These are phyloP conservation scores for Alentia gelatinosa DNA, from an alignment of 2,888 invertebrate genomes.

Conservation along the genomic window DNA sequence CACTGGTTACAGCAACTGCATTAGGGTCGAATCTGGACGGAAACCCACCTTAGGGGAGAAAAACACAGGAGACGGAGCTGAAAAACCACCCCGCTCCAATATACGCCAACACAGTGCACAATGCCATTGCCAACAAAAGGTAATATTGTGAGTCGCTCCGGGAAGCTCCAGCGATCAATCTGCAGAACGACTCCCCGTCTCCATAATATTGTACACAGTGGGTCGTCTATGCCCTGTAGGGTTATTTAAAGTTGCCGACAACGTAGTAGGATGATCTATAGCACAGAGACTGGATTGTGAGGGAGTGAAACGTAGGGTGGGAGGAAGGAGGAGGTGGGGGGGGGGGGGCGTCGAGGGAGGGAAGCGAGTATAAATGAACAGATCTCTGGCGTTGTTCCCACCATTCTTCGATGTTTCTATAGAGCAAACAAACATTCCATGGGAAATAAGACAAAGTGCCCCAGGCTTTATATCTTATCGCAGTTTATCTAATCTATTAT, in stretches of 20 bases:
- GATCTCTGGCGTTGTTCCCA: not conserved
- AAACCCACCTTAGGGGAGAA: too few species aligned
- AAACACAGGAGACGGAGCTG: too few species aligned
- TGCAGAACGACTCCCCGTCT: not conserved
- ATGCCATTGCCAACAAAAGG: not conserved
- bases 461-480: too few species aligned
- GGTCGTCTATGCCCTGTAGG: not conserved
- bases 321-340: not conserved
- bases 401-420: too few species aligned
- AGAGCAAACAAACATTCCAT: too few species aligned
- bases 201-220: not conserved
- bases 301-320: not conserved
- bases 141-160: not conserved
- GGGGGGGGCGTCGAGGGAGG: not conserved
- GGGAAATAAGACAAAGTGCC: too few species aligned
- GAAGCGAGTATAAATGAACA: not conserved
- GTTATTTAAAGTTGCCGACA: not conserved
- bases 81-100: too few species aligned
- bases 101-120: not conserved
- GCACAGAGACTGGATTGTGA: not conserved
- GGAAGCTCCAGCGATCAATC: not conserved
- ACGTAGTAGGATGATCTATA: not conserved
- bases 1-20: too few species aligned
- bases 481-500: too few species aligned
- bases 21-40: too few species aligned